Percentiles rank a stretch among this genome's conserved stretches.
Evolutionary conservation across 2,797 vertebrate genomes (phyloP).

Genomic region (Xyrichtys novacula): DNA sequence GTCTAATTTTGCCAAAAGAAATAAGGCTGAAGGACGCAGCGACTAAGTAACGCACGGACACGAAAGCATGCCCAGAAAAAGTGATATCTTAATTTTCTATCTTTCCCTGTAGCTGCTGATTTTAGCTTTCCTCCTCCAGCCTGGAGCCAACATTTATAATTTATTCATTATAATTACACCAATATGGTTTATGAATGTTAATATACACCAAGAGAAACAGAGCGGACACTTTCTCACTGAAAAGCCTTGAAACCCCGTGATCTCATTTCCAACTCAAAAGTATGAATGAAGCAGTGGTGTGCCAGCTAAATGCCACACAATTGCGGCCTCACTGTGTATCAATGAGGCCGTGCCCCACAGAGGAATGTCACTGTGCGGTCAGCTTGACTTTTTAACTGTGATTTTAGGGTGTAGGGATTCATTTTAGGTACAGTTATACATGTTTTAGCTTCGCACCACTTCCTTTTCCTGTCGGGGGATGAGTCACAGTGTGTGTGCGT

Average conservation of each 20-base stretch:
- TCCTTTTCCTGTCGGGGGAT: constrained; percentile 74
- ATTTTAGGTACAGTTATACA: constrained; percentile 68
- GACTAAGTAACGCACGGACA: not conserved
- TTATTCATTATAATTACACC: constrained; percentile 5
- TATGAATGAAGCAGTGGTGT: constrained; percentile 31
- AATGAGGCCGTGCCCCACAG: constrained; percentile 37
- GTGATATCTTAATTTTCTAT: constrained; percentile 1
- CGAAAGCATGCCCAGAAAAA: not conserved
- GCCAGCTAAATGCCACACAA: constrained; percentile 1
- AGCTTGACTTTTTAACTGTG: constrained; percentile 44
- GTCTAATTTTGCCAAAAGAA: constrained; percentile 6
- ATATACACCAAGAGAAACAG: not conserved
- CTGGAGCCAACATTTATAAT: constrained; percentile 3
- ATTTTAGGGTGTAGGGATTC: constrained; percentile 64
- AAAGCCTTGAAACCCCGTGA: constrained; percentile 5
- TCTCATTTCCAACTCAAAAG: not conserved
- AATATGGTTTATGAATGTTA: constrained; percentile 6
- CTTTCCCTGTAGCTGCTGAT: not conserved
- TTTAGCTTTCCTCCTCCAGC: constrained; percentile 8
- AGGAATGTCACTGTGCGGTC: constrained; percentile 51
- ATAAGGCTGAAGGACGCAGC: not conserved
- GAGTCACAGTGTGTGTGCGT: constrained; percentile 62
- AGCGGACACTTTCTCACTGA: not conserved
- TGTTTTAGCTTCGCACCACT: constrained; percentile 76
- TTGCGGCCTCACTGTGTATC: constrained; percentile 11